Conservation (phyloP, 2,888 invertebrate species). For the Cabera pusaria region DNA sequence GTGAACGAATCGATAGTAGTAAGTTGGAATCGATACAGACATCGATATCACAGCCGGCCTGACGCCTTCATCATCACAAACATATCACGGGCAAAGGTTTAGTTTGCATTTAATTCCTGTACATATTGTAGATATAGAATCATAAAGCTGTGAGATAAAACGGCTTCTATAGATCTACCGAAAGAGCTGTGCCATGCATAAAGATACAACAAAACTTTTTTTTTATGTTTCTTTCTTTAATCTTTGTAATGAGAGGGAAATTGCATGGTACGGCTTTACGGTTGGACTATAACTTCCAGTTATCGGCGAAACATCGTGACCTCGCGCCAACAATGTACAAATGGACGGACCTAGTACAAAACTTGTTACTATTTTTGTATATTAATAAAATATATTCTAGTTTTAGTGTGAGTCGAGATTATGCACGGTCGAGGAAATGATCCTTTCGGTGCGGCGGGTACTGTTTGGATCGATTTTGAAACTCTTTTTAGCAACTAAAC, state of each 20-base stretch:
- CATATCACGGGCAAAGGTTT: slow-evolving; percentile 38
- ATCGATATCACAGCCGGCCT: slow-evolving; percentile 11
- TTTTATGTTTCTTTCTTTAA: too few species aligned
- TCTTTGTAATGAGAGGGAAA: too few species aligned
- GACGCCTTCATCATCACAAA: slow-evolving; percentile 24
- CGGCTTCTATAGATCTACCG: too few species aligned
- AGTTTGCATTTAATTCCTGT: slow-evolving; percentile 52
- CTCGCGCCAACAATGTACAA: slow-evolving; percentile 74
- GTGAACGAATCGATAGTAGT: too few species aligned
- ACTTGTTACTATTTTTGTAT: slow-evolving; percentile 83
- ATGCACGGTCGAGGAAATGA: slow-evolving; percentile 28
- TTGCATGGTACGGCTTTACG: too few species aligned
- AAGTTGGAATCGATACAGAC: too few species aligned
- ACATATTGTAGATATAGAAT: slow-evolving; percentile 26
- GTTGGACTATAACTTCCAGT: too few species aligned
- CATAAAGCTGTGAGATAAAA: slow-evolving; percentile 32
- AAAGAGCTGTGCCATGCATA: too few species aligned
- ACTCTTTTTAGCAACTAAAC: too few species aligned
- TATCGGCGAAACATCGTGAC: slow-evolving; percentile 48
- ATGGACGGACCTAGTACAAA: slow-evolving; percentile 79
- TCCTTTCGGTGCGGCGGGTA: slow-evolving; percentile 1
- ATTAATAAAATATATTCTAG: slow-evolving; percentile 72
- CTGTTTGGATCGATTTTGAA: not conserved
- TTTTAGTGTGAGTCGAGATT: slow-evolving; percentile 53
- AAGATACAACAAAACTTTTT: too few species aligned